These are phyloP conservation scores for Achroia grisella DNA, from an alignment of 1,140 invertebrate species.

Conservation along the genomic window DNA sequence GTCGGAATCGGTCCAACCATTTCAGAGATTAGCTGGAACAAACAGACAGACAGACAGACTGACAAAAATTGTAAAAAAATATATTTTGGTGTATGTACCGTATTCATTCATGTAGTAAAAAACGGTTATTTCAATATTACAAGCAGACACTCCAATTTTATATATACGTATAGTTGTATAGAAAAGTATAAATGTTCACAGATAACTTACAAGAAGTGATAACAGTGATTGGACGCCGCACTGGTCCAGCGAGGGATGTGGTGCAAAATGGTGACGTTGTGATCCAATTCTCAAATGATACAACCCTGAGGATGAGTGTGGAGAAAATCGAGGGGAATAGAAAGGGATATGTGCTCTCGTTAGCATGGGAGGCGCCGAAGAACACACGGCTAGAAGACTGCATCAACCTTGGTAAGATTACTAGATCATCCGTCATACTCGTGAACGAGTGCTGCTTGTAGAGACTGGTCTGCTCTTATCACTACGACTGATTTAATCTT, in stretches of 20 bases:
- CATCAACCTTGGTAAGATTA: constrained; percentile 41
- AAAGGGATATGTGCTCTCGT: constrained; percentile 27
- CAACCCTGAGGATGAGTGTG: constrained; percentile 25
- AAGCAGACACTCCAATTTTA: constrained; percentile 1
- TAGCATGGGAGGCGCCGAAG: constrained; percentile 43
- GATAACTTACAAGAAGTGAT: constrained; percentile 30
- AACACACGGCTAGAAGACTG: constrained; percentile 44
- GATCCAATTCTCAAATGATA: constrained; percentile 34
- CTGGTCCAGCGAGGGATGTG: constrained; percentile 28
- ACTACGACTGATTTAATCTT: no score
- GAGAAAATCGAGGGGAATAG: constrained; percentile 20
- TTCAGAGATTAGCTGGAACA: no score
- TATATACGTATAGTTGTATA: background rate
- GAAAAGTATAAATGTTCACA: constrained; percentile 4
- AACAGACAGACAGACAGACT: no score
- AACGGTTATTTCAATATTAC: no score
- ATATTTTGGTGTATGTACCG: no score
- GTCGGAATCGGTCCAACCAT: no score
- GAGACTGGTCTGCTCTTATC: no score
- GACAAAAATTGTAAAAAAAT: no score
- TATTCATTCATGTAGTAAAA: no score
- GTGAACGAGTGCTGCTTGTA: no score
- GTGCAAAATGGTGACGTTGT: constrained; percentile 33
- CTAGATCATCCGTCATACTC: no score
- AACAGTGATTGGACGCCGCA: constrained; percentile 33